These are phyloP conservation scores for Eledona agricola DNA, from an alignment of 2,888 invertebrate genomes.

Conservation along the genomic window DNA sequence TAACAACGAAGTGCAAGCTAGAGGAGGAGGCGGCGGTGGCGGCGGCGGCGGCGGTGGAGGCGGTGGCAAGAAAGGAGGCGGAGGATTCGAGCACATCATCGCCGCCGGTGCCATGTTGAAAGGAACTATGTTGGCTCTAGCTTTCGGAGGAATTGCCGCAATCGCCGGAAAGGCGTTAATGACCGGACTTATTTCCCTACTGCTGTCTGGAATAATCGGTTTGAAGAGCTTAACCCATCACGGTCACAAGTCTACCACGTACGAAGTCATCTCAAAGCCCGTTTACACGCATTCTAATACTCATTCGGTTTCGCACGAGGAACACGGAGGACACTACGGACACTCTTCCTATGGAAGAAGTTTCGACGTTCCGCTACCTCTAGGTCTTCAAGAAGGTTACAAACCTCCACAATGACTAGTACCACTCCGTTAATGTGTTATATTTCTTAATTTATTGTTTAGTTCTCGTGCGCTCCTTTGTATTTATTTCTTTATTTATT, in stretches of 20 bases:
- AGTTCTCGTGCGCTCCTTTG: too few species aligned
- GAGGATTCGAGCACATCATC: conserved; percentile 37
- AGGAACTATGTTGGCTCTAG: conserved; percentile 76
- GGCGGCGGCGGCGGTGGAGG: conserved; percentile 59
- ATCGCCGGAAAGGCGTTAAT: conserved; percentile 85
- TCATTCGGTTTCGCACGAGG: conserved; percentile 73
- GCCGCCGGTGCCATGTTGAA: not conserved
- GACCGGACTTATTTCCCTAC: conserved; percentile 82
- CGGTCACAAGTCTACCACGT: conserved; percentile 77
- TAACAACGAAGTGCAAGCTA: conserved; percentile 51
- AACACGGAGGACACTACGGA: conserved; percentile 58
- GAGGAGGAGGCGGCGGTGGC: conserved; percentile 63
- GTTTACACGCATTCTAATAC: conserved; percentile 76
- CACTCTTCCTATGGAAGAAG: conserved; percentile 68
- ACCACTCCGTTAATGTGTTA: too few species aligned
- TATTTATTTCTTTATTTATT: too few species aligned
- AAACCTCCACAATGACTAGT: conserved; percentile 65
- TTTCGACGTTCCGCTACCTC: conserved; percentile 61
- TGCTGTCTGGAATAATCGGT: conserved; percentile 80
- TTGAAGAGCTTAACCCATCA: conserved; percentile 74
- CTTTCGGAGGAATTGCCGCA: conserved; percentile 76
- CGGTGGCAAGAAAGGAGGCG: conserved; percentile 64
- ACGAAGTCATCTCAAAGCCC: conserved; percentile 86
- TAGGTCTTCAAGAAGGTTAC: conserved; percentile 65
- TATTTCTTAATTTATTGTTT: too few species aligned